Evolutionary conservation across 2,888 invertebrate species (phyloP), one percentile per base, ranked within the genome.

Genomic region (Synanthedon vespiformis): DNA sequence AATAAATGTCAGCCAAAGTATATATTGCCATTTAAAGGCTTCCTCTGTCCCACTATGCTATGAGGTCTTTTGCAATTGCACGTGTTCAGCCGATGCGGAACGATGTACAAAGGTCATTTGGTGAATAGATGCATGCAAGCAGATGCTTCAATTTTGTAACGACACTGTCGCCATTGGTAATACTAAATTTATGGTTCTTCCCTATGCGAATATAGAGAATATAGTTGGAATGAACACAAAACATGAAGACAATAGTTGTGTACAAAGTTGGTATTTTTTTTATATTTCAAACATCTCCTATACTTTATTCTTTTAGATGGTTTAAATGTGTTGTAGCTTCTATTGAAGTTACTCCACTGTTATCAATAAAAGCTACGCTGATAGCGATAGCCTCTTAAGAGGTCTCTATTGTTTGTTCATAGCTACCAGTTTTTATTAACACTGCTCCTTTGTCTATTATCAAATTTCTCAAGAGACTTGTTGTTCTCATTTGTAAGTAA

Each of bases 101-200:
- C 62, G 58, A 61, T 58, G 64, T 62, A 60, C 34, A 81, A 80
- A 84, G 84, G 80, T 83, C 79, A 78, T 58, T 63, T 62, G 62
- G 58, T 76, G 78, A 80, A 82, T 81, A 77, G 75, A 73, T 4
- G 34, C 34, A 34, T 34, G 34, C 59, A 65, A n/a, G 74, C 84
- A 85, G 81, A 79, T 85, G 85, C 71, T 67, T 55, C 60, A 57
- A 65, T 34, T 50, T 13, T 40, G 50, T n/a, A 50, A 50, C 13
- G n/a, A 34, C 4, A n/a, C n/a, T 50, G 50, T n/a, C 27, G 27
- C 12, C 50, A 16, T n/a, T 50, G 40, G 34, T 40, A 50, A 50
- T 40, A 50, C 22, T 40, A 40, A 49, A 34, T 34, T 34, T 34
- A 34, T 34, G 2, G 8, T 34, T 10, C 10, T 34, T 34, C 10